Evolutionary conservation across 92 coral and sea anemone genomes (phyloP).

Genomic region (Palythoa caribaeorum): DNA sequence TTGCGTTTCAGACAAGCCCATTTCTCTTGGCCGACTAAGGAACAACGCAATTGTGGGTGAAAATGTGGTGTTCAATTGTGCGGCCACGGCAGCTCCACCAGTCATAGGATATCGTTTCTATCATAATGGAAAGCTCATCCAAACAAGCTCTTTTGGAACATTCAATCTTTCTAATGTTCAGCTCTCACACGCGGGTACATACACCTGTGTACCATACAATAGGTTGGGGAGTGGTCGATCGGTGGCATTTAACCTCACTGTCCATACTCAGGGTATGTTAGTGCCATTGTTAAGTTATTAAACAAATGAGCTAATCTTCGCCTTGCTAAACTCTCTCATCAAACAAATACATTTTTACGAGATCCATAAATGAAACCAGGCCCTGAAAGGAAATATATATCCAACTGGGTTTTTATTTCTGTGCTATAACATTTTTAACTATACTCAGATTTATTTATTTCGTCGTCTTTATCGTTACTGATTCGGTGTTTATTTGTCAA

Average conservation of each 20-base stretch:
- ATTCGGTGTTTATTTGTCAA: no score
- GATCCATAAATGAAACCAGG: no score
- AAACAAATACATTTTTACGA: no score
- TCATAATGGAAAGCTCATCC: slow-evolving; percentile 39
- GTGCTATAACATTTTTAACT: no score
- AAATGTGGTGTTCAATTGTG: slow-evolving; percentile 37
- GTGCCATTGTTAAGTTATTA: neutral
- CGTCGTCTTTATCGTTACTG: no score
- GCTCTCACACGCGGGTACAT: slow-evolving; percentile 49
- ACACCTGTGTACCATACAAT: slow-evolving; percentile 56
- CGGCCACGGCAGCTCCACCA: slow-evolving; percentile 58
- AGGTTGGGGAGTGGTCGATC: slow-evolving; percentile 51
- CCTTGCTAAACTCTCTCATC: no score
- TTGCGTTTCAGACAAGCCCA: slow-evolving; percentile 52
- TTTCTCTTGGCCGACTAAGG: neutral
- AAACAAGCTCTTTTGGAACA: slow-evolving; percentile 22
- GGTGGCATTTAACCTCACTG: slow-evolving; percentile 50
- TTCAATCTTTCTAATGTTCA: slow-evolving; percentile 45
- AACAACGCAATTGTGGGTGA: slow-evolving; percentile 40
- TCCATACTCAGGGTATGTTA: slow-evolving; percentile 43
- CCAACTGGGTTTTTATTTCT: no score
- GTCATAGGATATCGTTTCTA: slow-evolving; percentile 32
- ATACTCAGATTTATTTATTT: no score
- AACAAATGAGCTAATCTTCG: no score
- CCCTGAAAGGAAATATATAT: no score